phyloP scores from a whole-genome alignment of 2,113 vertebrate species.

The Rhegmatorhina hoffmannsi region DNA sequence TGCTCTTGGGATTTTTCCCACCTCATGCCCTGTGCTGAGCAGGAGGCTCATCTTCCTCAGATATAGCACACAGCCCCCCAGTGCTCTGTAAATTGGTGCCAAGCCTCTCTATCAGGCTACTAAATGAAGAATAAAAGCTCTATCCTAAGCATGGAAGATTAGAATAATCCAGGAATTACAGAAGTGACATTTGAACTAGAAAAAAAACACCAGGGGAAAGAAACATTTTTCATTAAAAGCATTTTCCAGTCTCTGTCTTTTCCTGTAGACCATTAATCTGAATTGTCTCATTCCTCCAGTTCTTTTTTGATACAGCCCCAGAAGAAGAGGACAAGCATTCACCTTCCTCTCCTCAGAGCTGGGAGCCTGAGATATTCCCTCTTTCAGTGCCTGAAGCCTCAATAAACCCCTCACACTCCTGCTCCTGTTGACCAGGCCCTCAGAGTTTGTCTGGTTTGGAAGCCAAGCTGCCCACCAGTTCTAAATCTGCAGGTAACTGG shows the following conservation, averaged over 20 bases:
- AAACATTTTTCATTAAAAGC: not conserved
- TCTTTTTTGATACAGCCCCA: not conserved
- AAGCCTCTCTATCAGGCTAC: not conserved
- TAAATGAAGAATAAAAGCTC: not conserved
- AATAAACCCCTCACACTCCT: not conserved
- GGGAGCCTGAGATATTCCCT: not conserved
- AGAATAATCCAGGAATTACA: constrained; percentile 28
- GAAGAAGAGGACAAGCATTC: not conserved
- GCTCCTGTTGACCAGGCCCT: not conserved
- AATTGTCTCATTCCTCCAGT: not conserved
- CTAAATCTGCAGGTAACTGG: not conserved
- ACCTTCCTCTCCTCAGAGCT: not conserved
- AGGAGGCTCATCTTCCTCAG: not conserved
- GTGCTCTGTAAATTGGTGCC: not conserved
- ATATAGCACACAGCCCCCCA: rapidly evolving
- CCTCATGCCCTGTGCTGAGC: not conserved
- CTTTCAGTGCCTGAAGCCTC: not conserved
- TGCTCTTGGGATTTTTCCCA: not conserved
- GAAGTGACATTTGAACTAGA: not conserved
- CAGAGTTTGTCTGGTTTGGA: not conserved
- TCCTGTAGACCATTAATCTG: not conserved
- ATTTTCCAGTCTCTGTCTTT: not conserved
- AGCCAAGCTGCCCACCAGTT: not conserved
- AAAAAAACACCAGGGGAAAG: not conserved
- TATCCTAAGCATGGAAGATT: not conserved